These are phyloP conservation scores for Anorthoa munda DNA, from an alignment of 2,888 invertebrate species.

Conservation along the genomic window DNA sequence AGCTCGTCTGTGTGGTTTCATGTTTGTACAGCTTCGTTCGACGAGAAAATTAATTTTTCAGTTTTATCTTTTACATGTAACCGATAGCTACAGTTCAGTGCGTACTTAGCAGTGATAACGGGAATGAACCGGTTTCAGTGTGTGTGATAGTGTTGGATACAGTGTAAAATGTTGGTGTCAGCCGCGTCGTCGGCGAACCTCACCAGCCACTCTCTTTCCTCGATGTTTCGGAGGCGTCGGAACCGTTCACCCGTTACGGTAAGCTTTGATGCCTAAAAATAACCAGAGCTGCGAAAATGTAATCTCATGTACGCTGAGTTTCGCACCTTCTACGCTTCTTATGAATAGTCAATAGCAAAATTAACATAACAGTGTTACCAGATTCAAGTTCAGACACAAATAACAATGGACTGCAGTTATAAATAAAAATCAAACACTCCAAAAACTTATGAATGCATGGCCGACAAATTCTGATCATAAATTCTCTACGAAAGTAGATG, in stretches of 20 bases:
- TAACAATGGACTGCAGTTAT: conserved; percentile 19
- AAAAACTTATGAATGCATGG: background rate
- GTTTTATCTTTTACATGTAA: conserved; percentile 31
- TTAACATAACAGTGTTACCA: conserved; percentile 36
- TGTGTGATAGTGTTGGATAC: conserved; percentile 57
- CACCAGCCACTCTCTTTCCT: conserved; percentile 80
- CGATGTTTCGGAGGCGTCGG: conserved; percentile 82
- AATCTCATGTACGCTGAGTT: background rate
- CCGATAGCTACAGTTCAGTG: conserved; percentile 52
- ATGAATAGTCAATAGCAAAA: conserved; percentile 42
- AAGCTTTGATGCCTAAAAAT: conserved; percentile 68
- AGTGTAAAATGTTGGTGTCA: conserved; percentile 81
- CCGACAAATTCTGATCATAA: conserved; percentile 5
- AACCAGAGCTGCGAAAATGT: conserved; percentile 38
- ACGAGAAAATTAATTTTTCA: conserved; percentile 38
- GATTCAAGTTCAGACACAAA: conserved; percentile 28
- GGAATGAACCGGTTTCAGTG: conserved; percentile 68
- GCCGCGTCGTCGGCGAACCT: conserved; percentile 76
- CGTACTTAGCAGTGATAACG: conserved; percentile 53
- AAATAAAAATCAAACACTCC: conserved; percentile 1
- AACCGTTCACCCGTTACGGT: conserved; percentile 77
- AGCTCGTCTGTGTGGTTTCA: conserved; percentile 61
- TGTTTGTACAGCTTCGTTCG: conserved; percentile 43
- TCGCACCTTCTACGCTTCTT: conserved; percentile 25
- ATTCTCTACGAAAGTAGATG: conserved; percentile 13